Base-by-base conservation (phyloP, 2,888 invertebrate genomes). In the Eubasilissa splendida region DNA sequence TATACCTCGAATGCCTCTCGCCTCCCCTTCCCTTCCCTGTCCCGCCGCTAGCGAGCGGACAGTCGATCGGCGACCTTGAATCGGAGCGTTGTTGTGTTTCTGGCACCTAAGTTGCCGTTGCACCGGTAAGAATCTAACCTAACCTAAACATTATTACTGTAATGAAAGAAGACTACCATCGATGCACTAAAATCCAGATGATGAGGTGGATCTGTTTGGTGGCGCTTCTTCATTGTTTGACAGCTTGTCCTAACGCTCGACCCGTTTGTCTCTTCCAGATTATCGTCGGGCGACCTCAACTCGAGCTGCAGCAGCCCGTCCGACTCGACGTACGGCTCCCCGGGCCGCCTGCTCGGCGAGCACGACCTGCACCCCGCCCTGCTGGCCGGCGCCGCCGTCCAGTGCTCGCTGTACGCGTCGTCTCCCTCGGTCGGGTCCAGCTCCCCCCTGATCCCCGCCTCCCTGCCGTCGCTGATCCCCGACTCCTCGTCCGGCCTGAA, bases 241-340 rank as follows among this genome's bases (percentile, higher is more conserved):
- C 22, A 22, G 22, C 22, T 22, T 22, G 22, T 22, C 22, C 50
- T 66, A 50, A 22, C 22, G 1, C 22, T 22, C 22, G 22, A 66
- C 10, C 11, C n/a, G 50, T 65, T 59, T 14, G 76, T 68, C 33
- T 82, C 14, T 88, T 88, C 0, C 88, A 91, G 91, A 86, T 85
- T 90, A 85, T 90, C 90, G 84, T 68, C 76, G 8, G 90, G 90
- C 86, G 90, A 90, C 86, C 86, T 88, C 88, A 89, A 90, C 88
- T 85, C 90, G 85, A 90, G 93, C 9, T 92, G 92, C 87, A 92
- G 92, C 86, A 92, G 92, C 50, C 92, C 92, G 85, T 93, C 92
- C 22, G 22, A 22, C 22, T 22, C 22, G 1, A 92, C 92, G 10
- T 93, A 93, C 83, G 91, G 92, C 84, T 92, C 93, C 8, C 93